Evolutionary conservation across 35 echinoderm and acorn worm genomes (phyloP).

Genomic region (Strongylocentrotus purpuratus): DNA sequence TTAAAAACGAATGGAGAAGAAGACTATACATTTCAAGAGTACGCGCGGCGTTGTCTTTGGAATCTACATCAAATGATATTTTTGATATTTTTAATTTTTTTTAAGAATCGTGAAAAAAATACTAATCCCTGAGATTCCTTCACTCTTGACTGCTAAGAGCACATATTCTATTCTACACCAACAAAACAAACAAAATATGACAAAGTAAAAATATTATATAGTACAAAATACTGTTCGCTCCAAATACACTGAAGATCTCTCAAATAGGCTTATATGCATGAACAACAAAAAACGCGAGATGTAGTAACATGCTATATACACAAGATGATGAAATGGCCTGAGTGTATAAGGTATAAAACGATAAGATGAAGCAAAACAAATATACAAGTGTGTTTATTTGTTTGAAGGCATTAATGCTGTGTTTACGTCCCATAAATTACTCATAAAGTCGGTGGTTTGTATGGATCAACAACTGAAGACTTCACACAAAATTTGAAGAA

Average conservation of each 20-base stretch:
- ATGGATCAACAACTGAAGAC: too few relatives aligned
- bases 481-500: too few relatives aligned
- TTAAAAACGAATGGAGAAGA: not conserved
- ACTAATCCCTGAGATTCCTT: conserved; percentile 4
- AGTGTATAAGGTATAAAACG: not conserved
- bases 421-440: too few relatives aligned
- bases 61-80: not conserved
- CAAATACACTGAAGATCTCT: not conserved
- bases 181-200: not conserved
- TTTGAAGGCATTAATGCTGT: not conserved
- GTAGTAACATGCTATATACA: conserved; percentile 3
- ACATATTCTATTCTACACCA: conserved; percentile 5
- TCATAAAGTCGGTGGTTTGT: too few relatives aligned
- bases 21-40: not conserved
- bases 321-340: not conserved
- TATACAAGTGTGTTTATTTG: not conserved
- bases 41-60: not conserved
- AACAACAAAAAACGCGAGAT: not conserved
- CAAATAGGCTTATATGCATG: not conserved
- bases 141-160: not conserved
- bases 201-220: not conserved
- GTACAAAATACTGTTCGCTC: conserved; percentile 31
- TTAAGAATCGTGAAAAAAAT: not conserved
- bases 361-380: not conserved
- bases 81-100: not conserved